A percentile compares a stretch with the other conserved stretches of the same genome.
phyloP scores from a whole-genome alignment of 1,140 invertebrate genomes.

The Rhynchophorus ferrugineus region DNA sequence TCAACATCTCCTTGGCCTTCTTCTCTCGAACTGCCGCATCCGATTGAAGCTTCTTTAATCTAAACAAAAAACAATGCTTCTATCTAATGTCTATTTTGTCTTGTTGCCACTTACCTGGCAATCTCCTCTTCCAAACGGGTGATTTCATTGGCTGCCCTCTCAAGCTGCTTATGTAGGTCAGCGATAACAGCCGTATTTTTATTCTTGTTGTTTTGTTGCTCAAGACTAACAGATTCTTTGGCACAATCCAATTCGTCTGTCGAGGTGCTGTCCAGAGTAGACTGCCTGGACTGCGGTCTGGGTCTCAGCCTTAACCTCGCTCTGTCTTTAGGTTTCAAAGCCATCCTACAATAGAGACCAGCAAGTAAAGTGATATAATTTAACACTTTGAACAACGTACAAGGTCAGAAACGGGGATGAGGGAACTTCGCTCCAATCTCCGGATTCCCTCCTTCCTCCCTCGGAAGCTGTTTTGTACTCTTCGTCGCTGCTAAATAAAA shows the following conservation, averaged over 20 bases:
- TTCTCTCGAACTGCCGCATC: slow-evolving; percentile 57
- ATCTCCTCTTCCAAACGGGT: slow-evolving; percentile 36
- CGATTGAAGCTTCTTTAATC: slow-evolving; percentile 58
- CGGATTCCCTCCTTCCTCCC: slow-evolving; percentile 55
- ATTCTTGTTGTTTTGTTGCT: slow-evolving; percentile 27
- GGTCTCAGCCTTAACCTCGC: slow-evolving; percentile 57
- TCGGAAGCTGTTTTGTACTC: slow-evolving; percentile 79
- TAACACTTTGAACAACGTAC: slow-evolving; percentile 20
- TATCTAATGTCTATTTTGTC: not conserved
- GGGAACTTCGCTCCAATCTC: slow-evolving; percentile 62
- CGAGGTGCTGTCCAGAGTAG: slow-evolving; percentile 56
- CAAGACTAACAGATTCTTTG: slow-evolving; percentile 20
- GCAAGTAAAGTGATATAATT: too few species aligned
- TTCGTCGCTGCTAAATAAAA: slow-evolving; percentile 74
- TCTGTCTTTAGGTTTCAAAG: slow-evolving; percentile 62
- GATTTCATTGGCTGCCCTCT: slow-evolving; percentile 38
- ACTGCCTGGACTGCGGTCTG: slow-evolving; percentile 57
- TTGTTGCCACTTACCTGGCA: slow-evolving; percentile 26
- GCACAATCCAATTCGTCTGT: slow-evolving; percentile 51
- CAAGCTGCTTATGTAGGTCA: slow-evolving; percentile 62
- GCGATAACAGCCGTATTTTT: slow-evolving; percentile 61
- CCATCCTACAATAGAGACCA: not conserved
- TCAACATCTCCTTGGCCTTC: slow-evolving; percentile 57
- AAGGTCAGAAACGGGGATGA: slow-evolving; percentile 59
- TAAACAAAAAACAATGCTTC: slow-evolving; percentile 23